These are phyloP conservation scores for Alexandromys fortis DNA, from an alignment of 2,113 vertebrate genomes.

Conservation along the genomic window DNA sequence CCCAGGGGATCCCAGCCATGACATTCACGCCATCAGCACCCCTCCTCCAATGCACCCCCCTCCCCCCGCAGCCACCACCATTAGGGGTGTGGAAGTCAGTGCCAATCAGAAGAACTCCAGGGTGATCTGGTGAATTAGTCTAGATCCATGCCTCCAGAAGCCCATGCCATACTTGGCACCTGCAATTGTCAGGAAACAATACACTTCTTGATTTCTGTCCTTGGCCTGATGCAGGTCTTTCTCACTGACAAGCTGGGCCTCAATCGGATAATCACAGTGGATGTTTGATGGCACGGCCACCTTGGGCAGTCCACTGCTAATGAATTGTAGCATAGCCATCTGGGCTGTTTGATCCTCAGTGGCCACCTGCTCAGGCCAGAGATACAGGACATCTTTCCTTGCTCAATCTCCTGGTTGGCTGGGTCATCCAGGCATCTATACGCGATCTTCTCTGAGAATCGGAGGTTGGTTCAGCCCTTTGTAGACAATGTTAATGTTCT, in stretches of 20 bases:
- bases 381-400: slow-evolving; percentile 94
- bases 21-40: slow-evolving; percentile 97
- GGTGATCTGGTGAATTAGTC: slow-evolving; percentile 90
- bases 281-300: slow-evolving; percentile 97
- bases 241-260: slow-evolving; percentile 92
- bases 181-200: slow-evolving; percentile 93
- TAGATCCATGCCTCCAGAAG: slow-evolving; percentile 78
- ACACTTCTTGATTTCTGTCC: slow-evolving; percentile 96
- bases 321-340: slow-evolving; percentile 99
- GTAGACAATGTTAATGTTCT: slow-evolving; percentile 92
- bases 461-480: slow-evolving; percentile 88
- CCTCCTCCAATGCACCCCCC: slow-evolving; percentile 95
- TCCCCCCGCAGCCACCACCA: slow-evolving; percentile 95
- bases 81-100: slow-evolving; percentile 98
- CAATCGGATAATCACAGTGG: slow-evolving; percentile 97
- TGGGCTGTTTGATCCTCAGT: slow-evolving; percentile 98
- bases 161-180: slow-evolving; percentile 94
- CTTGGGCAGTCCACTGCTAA: slow-evolving; percentile 94
- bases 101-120: slow-evolving; percentile 95
- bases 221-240: slow-evolving; percentile 88
- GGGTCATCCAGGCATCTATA: slow-evolving; percentile 73
- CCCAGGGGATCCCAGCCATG: slow-evolving; percentile 88
- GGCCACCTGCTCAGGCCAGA: slow-evolving; percentile 94
- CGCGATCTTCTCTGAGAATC: neutral
- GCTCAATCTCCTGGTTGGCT: slow-evolving; percentile 91